Evolutionary conservation across 2,113 vertebrate species (phyloP).

Genomic region (Chloroceryle aenea): DNA sequence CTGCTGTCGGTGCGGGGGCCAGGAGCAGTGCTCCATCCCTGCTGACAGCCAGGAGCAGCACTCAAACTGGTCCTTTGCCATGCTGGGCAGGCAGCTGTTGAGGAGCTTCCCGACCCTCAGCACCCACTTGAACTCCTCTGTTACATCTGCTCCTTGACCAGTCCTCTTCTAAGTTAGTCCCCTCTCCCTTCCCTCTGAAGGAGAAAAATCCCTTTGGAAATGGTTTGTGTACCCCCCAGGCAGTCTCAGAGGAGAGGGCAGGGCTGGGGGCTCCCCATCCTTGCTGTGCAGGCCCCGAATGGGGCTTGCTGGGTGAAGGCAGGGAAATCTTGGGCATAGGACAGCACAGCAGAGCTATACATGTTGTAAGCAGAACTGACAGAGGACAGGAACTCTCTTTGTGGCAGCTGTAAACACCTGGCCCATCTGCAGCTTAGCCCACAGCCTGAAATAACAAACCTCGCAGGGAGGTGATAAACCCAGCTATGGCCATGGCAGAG

Average conservation of each 20-base stretch:
- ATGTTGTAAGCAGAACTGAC: neutral
- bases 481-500: neutral
- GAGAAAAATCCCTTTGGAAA: neutral
- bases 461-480: accelerated
- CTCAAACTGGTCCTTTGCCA: conserved; percentile 78
- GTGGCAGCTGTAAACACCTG: neutral
- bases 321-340: neutral
- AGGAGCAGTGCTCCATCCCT: neutral
- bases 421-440: neutral
- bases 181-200: neutral
- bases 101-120: conserved; percentile 77
- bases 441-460: neutral
- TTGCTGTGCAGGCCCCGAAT: accelerated
- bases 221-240: neutral
- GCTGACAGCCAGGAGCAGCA: conserved; percentile 21
- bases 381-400: neutral
- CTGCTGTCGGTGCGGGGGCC: neutral
- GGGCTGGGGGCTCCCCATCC: neutral
- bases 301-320: neutral
- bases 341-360: neutral
- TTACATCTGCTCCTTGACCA: neutral
- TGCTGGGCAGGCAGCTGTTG: conserved; percentile 79
- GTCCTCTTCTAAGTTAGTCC: neutral
- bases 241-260: neutral
- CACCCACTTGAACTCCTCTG: neutral